Evolutionary conservation across 1,140 invertebrate species (phyloP).

Genomic region (Microplitis demolitor): DNA sequence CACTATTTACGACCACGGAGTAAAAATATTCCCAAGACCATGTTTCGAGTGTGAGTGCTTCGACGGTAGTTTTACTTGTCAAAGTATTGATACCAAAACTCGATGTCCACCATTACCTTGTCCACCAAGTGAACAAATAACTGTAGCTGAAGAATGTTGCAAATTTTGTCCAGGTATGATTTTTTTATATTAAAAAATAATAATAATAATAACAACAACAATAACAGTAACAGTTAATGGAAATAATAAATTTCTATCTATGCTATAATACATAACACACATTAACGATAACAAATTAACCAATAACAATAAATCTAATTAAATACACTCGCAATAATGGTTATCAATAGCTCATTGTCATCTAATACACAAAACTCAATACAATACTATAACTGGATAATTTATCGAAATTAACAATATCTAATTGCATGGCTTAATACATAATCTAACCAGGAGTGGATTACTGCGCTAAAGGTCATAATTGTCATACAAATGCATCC

Average conservation of each 20-base stretch:
- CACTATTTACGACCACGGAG: conserved; percentile 82
- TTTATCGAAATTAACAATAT: conserved; percentile 14
- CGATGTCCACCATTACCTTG: conserved; percentile 83
- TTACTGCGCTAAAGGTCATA: conserved; percentile 84
- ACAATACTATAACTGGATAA: not conserved
- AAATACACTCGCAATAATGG: not conserved
- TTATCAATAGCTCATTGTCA: not conserved
- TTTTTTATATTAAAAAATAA: not conserved
- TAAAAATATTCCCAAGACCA: conserved; percentile 72
- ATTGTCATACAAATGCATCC: conserved; percentile 81
- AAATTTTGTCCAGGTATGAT: conserved; percentile 84
- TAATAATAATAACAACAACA: not conserved
- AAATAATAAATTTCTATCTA: not conserved
- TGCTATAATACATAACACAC: not conserved
- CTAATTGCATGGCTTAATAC: conserved; percentile 41
- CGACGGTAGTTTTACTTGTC: conserved; percentile 82
- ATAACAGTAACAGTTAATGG: not conserved
- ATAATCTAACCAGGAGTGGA: conserved; percentile 73
- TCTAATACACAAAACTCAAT: not conserved
- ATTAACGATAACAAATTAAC: too few relatives aligned
- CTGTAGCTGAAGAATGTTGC: conserved; percentile 84
- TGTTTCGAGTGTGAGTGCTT: conserved; percentile 78
- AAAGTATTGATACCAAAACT: conserved; percentile 72
- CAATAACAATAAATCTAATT: too few relatives aligned
- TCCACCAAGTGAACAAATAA: conserved; percentile 75